Evolutionary conservation across 2,113 vertebrate genomes (phyloP).

Genomic region (Misgurnus mizolepis): DNA sequence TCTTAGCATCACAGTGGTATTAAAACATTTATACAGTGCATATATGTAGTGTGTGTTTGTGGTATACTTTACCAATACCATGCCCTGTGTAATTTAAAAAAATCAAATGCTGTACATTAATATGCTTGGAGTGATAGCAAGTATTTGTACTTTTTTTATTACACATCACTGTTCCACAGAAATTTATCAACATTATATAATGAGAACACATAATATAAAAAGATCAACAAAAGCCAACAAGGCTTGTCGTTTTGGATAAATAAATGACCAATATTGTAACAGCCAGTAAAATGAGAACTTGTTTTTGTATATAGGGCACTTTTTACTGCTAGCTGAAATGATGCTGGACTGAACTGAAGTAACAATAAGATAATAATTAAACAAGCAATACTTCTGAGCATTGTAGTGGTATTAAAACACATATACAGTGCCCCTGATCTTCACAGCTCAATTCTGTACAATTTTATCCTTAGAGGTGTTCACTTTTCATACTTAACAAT

Average conservation of each 20-base stretch:
- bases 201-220: constrained; percentile 49
- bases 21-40: too few species aligned
- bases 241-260: constrained; percentile 28
- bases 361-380: neutral
- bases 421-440: neutral
- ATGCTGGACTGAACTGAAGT: constrained; percentile 6
- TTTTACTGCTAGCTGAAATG: constrained; percentile 1
- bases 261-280: constrained; percentile 42
- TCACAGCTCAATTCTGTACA: neutral
- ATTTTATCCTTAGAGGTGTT: neutral
- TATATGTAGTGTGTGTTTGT: too few species aligned
- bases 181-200: constrained; percentile 21
- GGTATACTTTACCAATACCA: neutral
- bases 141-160: neutral
- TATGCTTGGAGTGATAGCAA: neutral
- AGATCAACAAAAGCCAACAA: constrained; percentile 33
- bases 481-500: neutral
- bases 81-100: neutral
- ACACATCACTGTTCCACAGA: constrained; percentile 21
- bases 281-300: constrained; percentile 28
- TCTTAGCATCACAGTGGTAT: too few species aligned
- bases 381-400: constrained; percentile 21
- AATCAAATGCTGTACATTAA: neutral
- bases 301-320: constrained; percentile 10
- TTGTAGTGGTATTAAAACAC: neutral